phyloP scores from a whole-genome alignment of 1,140 invertebrate species.

The Adoxophyes honmai region DNA sequence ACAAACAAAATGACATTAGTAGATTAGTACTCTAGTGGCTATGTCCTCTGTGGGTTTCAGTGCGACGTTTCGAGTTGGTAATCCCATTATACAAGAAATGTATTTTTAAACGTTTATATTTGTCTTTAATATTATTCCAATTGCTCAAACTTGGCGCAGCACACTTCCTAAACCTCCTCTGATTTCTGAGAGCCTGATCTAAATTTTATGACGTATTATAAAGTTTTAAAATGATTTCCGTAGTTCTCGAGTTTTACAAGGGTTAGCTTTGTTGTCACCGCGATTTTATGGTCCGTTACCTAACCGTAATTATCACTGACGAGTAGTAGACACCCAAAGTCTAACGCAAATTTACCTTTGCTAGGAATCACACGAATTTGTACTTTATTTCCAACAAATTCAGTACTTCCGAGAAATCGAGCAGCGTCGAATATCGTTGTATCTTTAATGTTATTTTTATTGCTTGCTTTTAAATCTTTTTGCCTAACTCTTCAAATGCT shows the following conservation, averaged over 20 bases:
- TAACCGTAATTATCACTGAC: conserved; percentile 33
- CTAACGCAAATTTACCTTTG: not conserved
- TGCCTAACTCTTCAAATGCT: conserved; percentile 22
- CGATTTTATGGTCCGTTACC: conserved; percentile 45
- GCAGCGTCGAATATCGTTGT: conserved; percentile 16
- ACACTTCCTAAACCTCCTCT: not conserved
- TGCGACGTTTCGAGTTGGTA: too few species aligned
- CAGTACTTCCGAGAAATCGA: not conserved
- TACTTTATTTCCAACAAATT: not conserved
- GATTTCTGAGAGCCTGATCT: conserved; percentile 21
- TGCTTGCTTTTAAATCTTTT: conserved; percentile 26
- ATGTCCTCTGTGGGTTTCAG: too few species aligned
- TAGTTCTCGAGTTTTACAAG: conserved; percentile 29
- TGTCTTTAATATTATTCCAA: too few species aligned
- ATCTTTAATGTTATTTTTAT: conserved; percentile 31
- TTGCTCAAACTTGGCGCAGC: not conserved
- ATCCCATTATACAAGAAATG: too few species aligned
- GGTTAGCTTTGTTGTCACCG: conserved; percentile 43
- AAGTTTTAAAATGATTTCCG: conserved; percentile 25
- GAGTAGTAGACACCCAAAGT: too few species aligned
- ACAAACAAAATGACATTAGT: too few species aligned
- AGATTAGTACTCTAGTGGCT: too few species aligned
- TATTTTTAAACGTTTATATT: too few species aligned
- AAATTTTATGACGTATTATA: conserved; percentile 46
- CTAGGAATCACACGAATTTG: not conserved